A percentile compares a stretch with the other conserved stretches of the same genome.
Evolutionary conservation across 1,140 invertebrate genomes (phyloP).

Genomic region (Drosophila yakuba): DNA sequence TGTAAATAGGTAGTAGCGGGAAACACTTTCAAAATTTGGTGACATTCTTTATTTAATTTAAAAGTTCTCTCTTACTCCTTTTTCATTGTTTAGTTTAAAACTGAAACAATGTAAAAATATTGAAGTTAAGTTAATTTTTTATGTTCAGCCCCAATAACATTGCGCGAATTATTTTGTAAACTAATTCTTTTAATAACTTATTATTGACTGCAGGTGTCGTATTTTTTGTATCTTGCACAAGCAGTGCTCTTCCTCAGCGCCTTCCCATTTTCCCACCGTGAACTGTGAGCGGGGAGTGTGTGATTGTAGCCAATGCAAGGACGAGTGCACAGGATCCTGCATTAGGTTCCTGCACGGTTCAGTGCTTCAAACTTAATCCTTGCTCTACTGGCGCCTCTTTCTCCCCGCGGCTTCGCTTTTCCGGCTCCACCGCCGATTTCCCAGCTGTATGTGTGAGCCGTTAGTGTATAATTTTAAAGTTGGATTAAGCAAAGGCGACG

Average conservation of each 20-base stretch:
- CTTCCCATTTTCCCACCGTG: constrained; percentile 13
- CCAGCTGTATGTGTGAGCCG: constrained; percentile 53
- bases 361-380: constrained; percentile 80
- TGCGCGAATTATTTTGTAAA: neutral
- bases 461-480: constrained; percentile 83
- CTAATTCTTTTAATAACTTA: neutral
- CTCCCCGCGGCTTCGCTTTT: constrained; percentile 21
- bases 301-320: constrained; percentile 76
- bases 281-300: constrained; percentile 53
- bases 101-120: too few relatives aligned
- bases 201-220: neutral
- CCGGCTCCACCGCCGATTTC: neutral
- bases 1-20: too few relatives aligned
- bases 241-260: constrained; percentile 5
- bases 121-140: too few relatives aligned
- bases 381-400: constrained; percentile 49
- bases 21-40: too few relatives aligned
- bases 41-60: neutral
- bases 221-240: neutral
- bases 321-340: constrained; percentile 75
- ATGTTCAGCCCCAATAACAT: neutral
- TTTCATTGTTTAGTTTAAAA: too few relatives aligned
- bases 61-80: too few relatives aligned
- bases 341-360: constrained; percentile 76
- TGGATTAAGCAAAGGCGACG: constrained; percentile 68